Conservation (phyloP, 2,888 invertebrate species). For the Drosophila mimica region DNA sequence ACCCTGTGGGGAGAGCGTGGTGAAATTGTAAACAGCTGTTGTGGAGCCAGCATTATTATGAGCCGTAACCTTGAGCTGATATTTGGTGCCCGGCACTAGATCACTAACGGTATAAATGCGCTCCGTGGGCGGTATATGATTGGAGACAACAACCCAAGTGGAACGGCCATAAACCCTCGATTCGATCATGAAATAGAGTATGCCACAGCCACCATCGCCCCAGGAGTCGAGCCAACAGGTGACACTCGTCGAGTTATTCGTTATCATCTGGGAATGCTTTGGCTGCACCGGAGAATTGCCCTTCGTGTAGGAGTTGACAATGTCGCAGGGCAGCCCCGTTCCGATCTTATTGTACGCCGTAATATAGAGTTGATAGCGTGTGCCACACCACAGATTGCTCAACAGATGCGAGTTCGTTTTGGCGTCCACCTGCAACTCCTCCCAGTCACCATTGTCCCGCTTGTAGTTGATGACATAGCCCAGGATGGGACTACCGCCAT, state of each 20-base stretch:
- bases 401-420: conserved; percentile 92
- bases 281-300: conserved; percentile 92
- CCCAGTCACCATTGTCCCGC: conserved; percentile 95
- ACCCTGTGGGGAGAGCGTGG: conserved; percentile 91
- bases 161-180: conserved; percentile 87
- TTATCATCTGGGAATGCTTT: conserved; percentile 92
- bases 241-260: conserved; percentile 93
- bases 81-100: conserved; percentile 90
- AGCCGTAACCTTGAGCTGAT: conserved; percentile 90
- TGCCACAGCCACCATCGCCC: conserved; percentile 95
- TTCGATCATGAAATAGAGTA: conserved; percentile 93
- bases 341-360: conserved; percentile 96
- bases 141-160: conserved; percentile 92
- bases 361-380: conserved; percentile 94
- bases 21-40: conserved; percentile 93
- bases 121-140: conserved; percentile 92
- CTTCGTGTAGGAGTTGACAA: conserved; percentile 93
- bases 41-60: conserved; percentile 95
- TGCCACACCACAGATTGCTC: conserved; percentile 94
- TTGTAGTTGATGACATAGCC: conserved; percentile 96
- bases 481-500: conserved; percentile 92
- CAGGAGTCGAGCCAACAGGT: conserved; percentile 94
- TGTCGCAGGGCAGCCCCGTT: conserved; percentile 94
- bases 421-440: conserved; percentile 94
- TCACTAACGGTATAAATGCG: conserved; percentile 92